phyloP scores from a whole-genome alignment of 2,113 vertebrate species.

The Penelope pileata region DNA sequence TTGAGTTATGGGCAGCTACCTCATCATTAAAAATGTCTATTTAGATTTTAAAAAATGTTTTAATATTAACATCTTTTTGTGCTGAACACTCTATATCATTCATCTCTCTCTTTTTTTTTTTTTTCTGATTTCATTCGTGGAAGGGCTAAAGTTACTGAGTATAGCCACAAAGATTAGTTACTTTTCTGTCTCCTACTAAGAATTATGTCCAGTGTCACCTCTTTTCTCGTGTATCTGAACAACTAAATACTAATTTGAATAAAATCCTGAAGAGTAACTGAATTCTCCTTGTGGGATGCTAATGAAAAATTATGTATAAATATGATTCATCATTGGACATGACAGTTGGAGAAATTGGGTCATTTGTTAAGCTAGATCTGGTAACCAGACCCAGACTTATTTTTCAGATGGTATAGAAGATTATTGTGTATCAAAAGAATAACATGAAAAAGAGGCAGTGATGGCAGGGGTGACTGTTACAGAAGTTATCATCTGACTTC shows the following conservation, averaged over 20 bases:
- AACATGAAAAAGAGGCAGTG: conserved; percentile 10
- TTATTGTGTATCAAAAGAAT: conserved; percentile 43
- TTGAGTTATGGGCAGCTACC: background rate
- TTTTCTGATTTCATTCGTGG: background rate
- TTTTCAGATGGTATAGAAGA: background rate
- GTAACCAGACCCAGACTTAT: background rate
- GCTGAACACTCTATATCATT: background rate
- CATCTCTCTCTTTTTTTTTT: background rate
- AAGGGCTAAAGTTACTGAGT: background rate
- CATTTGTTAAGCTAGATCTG: conserved; percentile 1
- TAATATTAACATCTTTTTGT: background rate
- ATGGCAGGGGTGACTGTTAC: conserved; percentile 35
- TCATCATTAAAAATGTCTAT: background rate
- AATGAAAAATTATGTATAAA: background rate
- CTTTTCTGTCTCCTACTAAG: background rate
- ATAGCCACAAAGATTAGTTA: background rate
- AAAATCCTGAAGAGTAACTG: background rate
- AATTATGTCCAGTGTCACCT: background rate
- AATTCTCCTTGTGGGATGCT: background rate
- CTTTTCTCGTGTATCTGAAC: background rate
- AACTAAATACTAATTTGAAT: background rate
- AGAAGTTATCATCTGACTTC: conserved; percentile 36
- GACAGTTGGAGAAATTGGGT: conserved; percentile 18
- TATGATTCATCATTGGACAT: background rate
- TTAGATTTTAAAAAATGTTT: background rate